phyloP scores from a whole-genome alignment of 2,888 invertebrate species.

The Schrankia costaestrigalis region DNA sequence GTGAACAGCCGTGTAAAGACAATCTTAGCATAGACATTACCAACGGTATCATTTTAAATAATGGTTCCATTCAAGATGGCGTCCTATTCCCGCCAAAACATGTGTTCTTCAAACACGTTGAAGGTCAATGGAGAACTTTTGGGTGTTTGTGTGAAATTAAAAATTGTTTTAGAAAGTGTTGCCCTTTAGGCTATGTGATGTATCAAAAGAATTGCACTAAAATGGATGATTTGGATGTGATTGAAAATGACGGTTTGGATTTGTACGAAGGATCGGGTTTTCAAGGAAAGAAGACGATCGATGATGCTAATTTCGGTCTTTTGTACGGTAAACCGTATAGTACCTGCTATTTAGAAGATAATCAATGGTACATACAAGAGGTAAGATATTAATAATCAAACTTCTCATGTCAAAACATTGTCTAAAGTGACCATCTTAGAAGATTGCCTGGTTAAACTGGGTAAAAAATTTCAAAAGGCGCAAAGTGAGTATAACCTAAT shows the following conservation, averaged over 20 bases:
- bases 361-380: constrained; percentile 54
- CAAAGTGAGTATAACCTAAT: too few relatives aligned
- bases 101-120: constrained; percentile 44
- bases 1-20: constrained; percentile 39
- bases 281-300: constrained; percentile 33
- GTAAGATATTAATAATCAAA: too few relatives aligned
- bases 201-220: constrained; percentile 30
- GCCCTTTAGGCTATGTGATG: constrained; percentile 44
- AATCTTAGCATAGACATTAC: constrained; percentile 48
- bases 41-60: constrained; percentile 23
- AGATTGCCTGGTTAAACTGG: too few relatives aligned
- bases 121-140: constrained; percentile 41
- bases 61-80: constrained; percentile 41
- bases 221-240: constrained; percentile 31
- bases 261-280: constrained; percentile 36
- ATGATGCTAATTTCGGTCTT: constrained; percentile 33
- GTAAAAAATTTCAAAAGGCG: too few relatives aligned
- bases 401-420: too few relatives aligned
- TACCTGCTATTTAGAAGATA: constrained; percentile 38
- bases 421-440: too few relatives aligned
- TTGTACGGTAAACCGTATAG: constrained; percentile 41
- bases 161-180: constrained; percentile 63
- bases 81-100: constrained; percentile 43
- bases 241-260: constrained; percentile 39
- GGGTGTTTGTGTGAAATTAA: constrained; percentile 57